These are phyloP conservation scores for Castor canadensis DNA, from an alignment of 2,113 vertebrate genomes.

Conservation along the genomic window DNA sequence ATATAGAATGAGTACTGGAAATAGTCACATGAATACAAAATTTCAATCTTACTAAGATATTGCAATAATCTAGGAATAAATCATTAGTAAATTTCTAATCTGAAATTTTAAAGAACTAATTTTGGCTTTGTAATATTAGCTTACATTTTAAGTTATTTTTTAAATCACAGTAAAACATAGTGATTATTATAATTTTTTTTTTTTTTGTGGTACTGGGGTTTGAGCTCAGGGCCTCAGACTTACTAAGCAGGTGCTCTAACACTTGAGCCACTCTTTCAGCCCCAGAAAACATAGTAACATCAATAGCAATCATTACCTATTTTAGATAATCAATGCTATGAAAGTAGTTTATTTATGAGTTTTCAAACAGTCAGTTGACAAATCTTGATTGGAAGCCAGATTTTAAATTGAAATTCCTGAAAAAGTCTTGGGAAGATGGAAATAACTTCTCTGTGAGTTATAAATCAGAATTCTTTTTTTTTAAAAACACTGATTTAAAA, in stretches of 20 bases:
- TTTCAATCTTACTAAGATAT: background rate
- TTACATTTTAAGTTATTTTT: background rate
- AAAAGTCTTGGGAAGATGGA: background rate
- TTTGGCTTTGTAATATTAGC: background rate
- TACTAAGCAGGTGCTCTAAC: too few species aligned
- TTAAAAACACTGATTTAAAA: background rate
- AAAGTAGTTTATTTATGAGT: background rate
- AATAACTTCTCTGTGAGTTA: background rate
- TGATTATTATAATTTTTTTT: too few species aligned
- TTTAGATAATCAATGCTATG: background rate
- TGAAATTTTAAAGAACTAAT: conserved; percentile 7
- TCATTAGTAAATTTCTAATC: background rate
- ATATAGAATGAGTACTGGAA: background rate
- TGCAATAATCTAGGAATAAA: background rate
- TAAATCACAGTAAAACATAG: background rate
- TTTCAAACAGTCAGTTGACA: background rate
- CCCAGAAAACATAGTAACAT: background rate
- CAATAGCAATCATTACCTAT: background rate
- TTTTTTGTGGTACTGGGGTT: too few species aligned
- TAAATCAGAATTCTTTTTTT: background rate
- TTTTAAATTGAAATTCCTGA: background rate
- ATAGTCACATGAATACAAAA: background rate
- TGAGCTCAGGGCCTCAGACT: too few species aligned
- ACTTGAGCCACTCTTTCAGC: too few species aligned
- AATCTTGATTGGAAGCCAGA: background rate